Percentiles rank a stretch among this genome's conserved stretches.
Conservation (phyloP, 30 jellyfish, hydroid and myxozoan species). For the Phacellophora camtschatica region DNA sequence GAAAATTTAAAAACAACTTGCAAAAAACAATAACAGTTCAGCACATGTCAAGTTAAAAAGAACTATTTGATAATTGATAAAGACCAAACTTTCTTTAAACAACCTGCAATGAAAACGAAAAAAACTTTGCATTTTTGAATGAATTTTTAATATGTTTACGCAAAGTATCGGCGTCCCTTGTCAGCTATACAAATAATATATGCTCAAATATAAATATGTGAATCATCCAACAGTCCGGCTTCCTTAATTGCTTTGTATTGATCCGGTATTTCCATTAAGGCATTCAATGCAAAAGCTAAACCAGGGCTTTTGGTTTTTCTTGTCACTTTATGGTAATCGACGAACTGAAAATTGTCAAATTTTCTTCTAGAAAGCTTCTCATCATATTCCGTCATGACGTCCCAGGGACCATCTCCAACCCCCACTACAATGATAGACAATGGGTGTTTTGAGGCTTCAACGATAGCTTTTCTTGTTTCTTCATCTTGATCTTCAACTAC, state of each 20-base stretch:
- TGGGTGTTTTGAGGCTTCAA: conserved; percentile 77
- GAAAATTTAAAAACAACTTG: too few relatives aligned
- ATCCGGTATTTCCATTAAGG: conserved; percentile 93
- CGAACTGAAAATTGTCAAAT: conserved; percentile 90
- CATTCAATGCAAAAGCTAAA: conserved; percentile 78
- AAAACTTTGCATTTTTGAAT: too few relatives aligned
- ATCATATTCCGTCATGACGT: conserved; percentile 79
- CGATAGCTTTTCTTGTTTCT: conserved; percentile 71
- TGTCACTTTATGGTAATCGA: conserved; percentile 63
- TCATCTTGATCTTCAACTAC: conserved; percentile 79
- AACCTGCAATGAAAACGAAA: too few relatives aligned
- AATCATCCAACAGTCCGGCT: conserved; percentile 46
- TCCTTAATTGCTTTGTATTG: conserved; percentile 71
- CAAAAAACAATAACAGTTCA: too few relatives aligned
- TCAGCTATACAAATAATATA: too few relatives aligned
- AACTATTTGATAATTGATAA: too few relatives aligned
- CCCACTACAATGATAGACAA: conserved; percentile 88
- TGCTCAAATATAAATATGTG: neutral
- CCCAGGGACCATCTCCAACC: conserved; percentile 98
- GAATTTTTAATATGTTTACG: conserved; percentile 26
- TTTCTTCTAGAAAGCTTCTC: conserved; percentile 69
- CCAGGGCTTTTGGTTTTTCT: conserved; percentile 69
- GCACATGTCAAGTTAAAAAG: too few relatives aligned
- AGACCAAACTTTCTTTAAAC: too few relatives aligned
- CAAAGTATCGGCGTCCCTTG: neutral